Evolutionary conservation across 2,888 invertebrate genomes (phyloP).

Genomic region (Scaptomyza polygonia): DNA sequence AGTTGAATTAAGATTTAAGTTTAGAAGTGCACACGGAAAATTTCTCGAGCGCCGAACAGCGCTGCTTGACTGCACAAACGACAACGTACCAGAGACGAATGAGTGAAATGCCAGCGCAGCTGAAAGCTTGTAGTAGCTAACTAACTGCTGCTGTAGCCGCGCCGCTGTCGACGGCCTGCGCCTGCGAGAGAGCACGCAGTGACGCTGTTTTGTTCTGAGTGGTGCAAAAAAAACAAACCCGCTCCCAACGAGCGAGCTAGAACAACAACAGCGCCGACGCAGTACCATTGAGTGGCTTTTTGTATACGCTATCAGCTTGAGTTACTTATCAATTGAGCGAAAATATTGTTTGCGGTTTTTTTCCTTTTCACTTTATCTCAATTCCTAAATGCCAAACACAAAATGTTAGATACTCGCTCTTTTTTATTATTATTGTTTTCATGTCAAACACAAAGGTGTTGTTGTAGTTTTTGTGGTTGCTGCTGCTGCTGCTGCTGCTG

Average conservation of each 20-base stretch:
- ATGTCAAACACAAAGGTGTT: constrained; percentile 67
- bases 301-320: constrained; percentile 23
- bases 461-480: constrained; percentile 23
- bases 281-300: constrained; percentile 46
- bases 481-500: constrained; percentile 21
- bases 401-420: constrained; percentile 25
- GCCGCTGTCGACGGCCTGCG: constrained; percentile 11
- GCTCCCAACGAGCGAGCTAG: constrained; percentile 28
- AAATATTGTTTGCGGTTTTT: constrained; percentile 22
- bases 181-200: constrained; percentile 9
- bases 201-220: constrained; percentile 37
- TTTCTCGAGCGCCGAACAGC: constrained; percentile 51
- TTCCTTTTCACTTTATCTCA: constrained; percentile 1
- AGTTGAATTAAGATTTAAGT: constrained; percentile 38
- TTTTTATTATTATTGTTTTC: constrained; percentile 70
- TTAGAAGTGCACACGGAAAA: constrained; percentile 74
- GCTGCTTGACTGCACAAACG: constrained; percentile 66
- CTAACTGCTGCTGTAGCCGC: constrained; percentile 23
- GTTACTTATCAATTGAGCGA: constrained; percentile 37
- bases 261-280: constrained; percentile 56
- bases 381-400: constrained; percentile 30
- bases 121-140: constrained; percentile 59
- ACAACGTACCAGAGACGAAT: constrained; percentile 70
- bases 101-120: constrained; percentile 63
- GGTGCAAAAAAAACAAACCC: constrained; percentile 3